phyloP scores from a whole-genome alignment of 2,888 invertebrate species.

The Ceratothoa steindachneri region DNA sequence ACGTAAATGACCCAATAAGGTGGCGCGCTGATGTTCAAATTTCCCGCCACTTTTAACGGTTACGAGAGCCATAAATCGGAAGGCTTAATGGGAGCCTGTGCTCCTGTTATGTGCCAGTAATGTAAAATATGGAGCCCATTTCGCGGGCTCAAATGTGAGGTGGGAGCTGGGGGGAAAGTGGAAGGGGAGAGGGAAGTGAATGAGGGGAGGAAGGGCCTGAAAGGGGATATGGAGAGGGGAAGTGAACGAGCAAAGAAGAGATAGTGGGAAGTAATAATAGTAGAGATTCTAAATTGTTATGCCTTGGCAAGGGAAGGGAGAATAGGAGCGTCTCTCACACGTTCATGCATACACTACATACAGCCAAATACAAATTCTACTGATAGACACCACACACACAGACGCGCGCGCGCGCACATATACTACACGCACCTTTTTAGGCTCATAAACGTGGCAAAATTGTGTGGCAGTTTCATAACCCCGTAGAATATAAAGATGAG shows the following conservation, averaged over 20 bases:
- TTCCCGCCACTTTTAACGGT: conserved; percentile 48
- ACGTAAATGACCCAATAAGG: conserved; percentile 43
- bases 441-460: no score
- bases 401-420: no score
- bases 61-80: conserved; percentile 46
- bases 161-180: neutral
- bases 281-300: neutral
- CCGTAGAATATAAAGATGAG: no score
- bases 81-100: conserved; percentile 46
- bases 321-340: no score
- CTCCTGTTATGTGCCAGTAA: conserved; percentile 48
- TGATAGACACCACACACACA: no score
- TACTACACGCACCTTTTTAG: no score
- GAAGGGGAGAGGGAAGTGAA: neutral
- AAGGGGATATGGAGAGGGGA: neutral
- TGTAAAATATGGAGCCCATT: conserved; percentile 46
- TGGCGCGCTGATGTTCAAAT: conserved; percentile 47
- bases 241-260: neutral
- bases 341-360: no score
- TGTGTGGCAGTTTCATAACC: no score
- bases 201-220: neutral
- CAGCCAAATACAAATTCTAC: no score
- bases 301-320: neutral
- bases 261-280: neutral
- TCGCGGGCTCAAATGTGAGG: conserved; percentile 8